A percentile compares a stretch with the other conserved stretches of the same genome.
These are phyloP conservation scores for Esox niger DNA, from an alignment of 2,113 vertebrate species.

Conservation along the genomic window DNA sequence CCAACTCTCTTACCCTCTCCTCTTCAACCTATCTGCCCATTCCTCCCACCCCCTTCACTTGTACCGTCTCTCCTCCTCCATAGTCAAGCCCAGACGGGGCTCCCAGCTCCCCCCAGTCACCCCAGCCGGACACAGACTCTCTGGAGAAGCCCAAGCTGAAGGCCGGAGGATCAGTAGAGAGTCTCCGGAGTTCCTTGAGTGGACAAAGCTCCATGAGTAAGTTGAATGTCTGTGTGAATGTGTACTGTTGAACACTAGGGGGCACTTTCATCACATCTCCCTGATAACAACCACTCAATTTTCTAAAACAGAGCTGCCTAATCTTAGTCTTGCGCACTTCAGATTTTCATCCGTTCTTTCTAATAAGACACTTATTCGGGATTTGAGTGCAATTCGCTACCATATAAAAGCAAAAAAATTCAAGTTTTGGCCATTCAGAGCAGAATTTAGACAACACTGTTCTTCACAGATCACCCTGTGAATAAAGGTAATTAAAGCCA, in stretches of 20 bases:
- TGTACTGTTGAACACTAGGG: background rate
- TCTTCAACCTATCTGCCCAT: background rate
- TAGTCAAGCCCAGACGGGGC: slow-evolving; percentile 84
- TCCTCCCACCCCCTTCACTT: slow-evolving; percentile 10
- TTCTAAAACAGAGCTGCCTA: background rate
- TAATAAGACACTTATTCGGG: no score
- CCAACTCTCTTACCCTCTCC: background rate
- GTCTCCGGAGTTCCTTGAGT: slow-evolving; percentile 93
- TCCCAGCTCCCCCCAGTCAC: slow-evolving; percentile 77
- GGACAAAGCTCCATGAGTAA: slow-evolving; percentile 98
- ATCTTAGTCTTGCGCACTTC: no score
- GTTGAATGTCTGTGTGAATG: slow-evolving; percentile 39
- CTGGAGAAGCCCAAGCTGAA: slow-evolving; percentile 94
- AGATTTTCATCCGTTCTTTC: no score
- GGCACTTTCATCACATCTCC: background rate
- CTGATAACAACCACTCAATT: background rate
- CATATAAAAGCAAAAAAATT: no score
- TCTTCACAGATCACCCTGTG: no score
- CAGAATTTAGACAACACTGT: no score
- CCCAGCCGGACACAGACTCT: slow-evolving; percentile 80
- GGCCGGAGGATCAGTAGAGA: slow-evolving; percentile 94
- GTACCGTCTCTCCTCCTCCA: slow-evolving; percentile 17
- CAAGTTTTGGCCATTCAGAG: no score
- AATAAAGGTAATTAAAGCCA: no score
- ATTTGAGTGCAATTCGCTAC: no score